Base-by-base conservation (phyloP, 1,140 invertebrate genomes). In the Cyclargus thomasi region DNA sequence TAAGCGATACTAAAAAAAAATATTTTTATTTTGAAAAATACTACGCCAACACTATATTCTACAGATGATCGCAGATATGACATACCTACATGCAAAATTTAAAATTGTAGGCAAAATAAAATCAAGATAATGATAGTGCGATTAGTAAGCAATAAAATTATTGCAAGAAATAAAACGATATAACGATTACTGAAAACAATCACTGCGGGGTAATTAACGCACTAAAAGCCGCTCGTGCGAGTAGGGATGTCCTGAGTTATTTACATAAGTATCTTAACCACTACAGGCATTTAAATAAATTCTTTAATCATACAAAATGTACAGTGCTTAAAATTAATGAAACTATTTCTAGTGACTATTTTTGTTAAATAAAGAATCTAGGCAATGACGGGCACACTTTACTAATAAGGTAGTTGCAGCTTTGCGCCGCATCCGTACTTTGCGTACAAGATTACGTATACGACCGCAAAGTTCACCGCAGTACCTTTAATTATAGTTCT, bases 1-100 rank as follows among this genome's bases (percentile, higher is more conserved):
- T 18, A 59, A 59, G 35, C 23, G 55, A 62, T 20, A 66, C 53
- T 66, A 55, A 59, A 66, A 64, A 20, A 66, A 36, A 66, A 66
- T 18, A 18, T 59, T 36, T 18, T 29, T 29, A 65, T 22, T 66
- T 20, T 35, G 5, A 35, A 62, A n/a, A 65, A 16, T 20, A 47
- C 64, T 65, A 59, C 53, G 55, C 23, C 65, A 79, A 77, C 69
- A 76, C 75, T 75, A 75, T 73, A 68, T 70, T 76, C 71, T 67
- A 76, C 63, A 71, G 64, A 68, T 72, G 68, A 69, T 67, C 53
- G 71, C 70, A 70, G 70, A 70, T 70, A 67, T 73, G 62, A 77
- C 73, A 71, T 70, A 64, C 55, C 55, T 59, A 74, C 75, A 77
- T 77, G 73, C 39, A 47, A 11, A 11, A 16, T 47, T 47, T 47